Evolutionary conservation across 2,888 invertebrate species (phyloP).

Genomic region (Metellina segmentata): DNA sequence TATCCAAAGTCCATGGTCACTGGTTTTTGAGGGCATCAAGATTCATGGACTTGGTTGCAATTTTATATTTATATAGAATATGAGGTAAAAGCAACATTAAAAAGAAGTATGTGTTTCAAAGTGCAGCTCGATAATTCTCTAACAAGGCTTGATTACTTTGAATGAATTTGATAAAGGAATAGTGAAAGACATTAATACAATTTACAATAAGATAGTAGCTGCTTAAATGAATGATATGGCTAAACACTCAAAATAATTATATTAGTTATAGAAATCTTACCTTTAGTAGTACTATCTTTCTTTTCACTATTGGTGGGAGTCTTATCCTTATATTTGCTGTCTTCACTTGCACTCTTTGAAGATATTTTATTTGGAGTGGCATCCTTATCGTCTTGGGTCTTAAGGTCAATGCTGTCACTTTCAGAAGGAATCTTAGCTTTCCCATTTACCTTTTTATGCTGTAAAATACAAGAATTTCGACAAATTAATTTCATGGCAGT

Average conservation of each 20-base stretch:
- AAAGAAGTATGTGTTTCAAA: too few relatives aligned
- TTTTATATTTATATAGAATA: too few relatives aligned
- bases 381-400: background rate
- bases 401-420: background rate
- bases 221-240: background rate
- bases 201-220: background rate
- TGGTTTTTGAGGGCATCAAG: too few relatives aligned
- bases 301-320: background rate
- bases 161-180: too few relatives aligned
- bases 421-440: constrained; percentile 2
- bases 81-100: too few relatives aligned
- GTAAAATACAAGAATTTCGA: background rate
- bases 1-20: too few relatives aligned
- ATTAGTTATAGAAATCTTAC: background rate
- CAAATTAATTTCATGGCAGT: background rate
- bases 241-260: background rate
- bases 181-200: background rate
- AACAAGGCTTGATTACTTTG: too few relatives aligned
- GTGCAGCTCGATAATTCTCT: too few relatives aligned
- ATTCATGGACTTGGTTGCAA: too few relatives aligned
- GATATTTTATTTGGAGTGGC: background rate
- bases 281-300: constrained; percentile 2
- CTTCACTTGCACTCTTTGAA: background rate
- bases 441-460: constrained; percentile 31
- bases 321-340: constrained; percentile 21